Base-by-base conservation (phyloP, 2,888 invertebrate species). In the Keiferia lycopersicella region DNA sequence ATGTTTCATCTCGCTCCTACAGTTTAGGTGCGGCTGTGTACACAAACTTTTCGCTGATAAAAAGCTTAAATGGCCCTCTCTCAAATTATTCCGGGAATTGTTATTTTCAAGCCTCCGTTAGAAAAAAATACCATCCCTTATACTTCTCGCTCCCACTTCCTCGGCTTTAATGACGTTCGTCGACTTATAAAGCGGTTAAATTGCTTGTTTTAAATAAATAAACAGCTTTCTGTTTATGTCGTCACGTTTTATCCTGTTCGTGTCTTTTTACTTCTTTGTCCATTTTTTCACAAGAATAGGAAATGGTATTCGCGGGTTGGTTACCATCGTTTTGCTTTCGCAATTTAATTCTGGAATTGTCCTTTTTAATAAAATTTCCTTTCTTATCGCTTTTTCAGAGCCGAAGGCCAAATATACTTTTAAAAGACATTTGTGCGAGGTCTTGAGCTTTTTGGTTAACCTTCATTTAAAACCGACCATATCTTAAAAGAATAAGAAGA, bases 31-130 rank as follows among this genome's bases (percentile, higher is more conserved):
- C 34, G 84, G 83, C 88, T 88, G 87, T 81, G 79, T 84, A 89
- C 79, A 88, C 87, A 86, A 86, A 85, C 82, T 84, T 85, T 77
- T 72, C 75, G 72, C 83, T 85, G 90, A 89, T 88, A 89, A 90
- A 88, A 88, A 87, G 86, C 88, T 86, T 81, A 87, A 88, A 87
- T 85, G 86, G 83, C 83, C 82, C 76, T 78, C 82, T 84, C 78
- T 78, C 81, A 87, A 89, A 89, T 88, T 88, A 88, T 88, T 81
- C 84, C 74, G 73, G 75, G 82, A 87, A 87, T 88, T 88, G 86
- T 88, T 88, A 88, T 88, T 86, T 83, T 84, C 82, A 79, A 78
- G 82, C 79, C 75, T 74, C 70, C 70, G 76, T 72, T 78, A 69
- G 80, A 76, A 80, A 83, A 83, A 81, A 79, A 81, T 82, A 80